Evolutionary conservation across 2,113 vertebrate genomes (phyloP), one percentile per base, ranked within the genome.

Genomic region (Nothoprocta perdicaria): DNA sequence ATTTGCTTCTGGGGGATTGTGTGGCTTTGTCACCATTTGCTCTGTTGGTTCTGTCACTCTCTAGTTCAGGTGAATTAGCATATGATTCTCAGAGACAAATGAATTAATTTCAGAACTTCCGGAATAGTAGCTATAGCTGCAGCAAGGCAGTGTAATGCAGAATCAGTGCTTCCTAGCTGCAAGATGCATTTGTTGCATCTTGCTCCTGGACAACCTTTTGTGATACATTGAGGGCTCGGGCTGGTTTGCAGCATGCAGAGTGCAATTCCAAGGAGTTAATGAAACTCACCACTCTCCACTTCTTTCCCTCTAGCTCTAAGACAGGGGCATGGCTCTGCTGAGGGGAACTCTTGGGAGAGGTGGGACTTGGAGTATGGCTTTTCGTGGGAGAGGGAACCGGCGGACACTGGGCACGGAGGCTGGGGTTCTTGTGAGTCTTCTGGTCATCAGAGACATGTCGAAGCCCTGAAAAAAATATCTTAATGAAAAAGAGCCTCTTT

Each of bases 241-340:
- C 33, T 35, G 23, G 23, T 90, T 40, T 69, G 80, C 35, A 27
- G 1, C 1, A 16, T 50, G 35, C 68, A 79, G 33, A 8, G 31
- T 41, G 26, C 60, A 52, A 6, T 55, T 84, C 66, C n/a, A 68
- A 71, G 26, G 52, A 8, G 29, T 60, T 46, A 65, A 23, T 17
- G 31, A 52, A 86, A 98, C 98, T 63, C 95, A 99, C 99, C 98
- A 99, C 99, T 96, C 98, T 98, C 99, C 99, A 99, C 91, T 99
- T 99, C 96, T 99, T 99, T 76, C 99, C 99, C 85, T 99, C 99
- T 89, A 99, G 96, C 96, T 99, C 98, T 62, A 99, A 94, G 91
- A 99, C 84, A 23, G 99, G 98, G 35, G 94, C 45, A 46, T 97
- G 98, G 68, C 97, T 98, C 95, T 98, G 97, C 22, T 95, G 97